Evolutionary conservation across 2,888 invertebrate genomes (phyloP).

Genomic region (Eupelmus urozonus): DNA sequence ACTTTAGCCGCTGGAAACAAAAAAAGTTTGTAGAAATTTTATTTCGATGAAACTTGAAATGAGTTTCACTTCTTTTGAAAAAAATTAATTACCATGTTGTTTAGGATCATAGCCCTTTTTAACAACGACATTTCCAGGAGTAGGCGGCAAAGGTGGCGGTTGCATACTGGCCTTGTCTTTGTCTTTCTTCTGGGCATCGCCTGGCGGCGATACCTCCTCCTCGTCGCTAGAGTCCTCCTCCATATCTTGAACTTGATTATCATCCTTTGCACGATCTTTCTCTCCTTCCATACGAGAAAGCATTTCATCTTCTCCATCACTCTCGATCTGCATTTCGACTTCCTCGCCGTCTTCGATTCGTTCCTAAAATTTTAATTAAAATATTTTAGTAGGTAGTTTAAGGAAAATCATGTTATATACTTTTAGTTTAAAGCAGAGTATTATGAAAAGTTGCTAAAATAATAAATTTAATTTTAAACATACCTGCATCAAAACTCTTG

Average conservation of each 20-base stretch:
- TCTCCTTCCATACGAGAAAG: constrained; percentile 74
- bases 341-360: constrained; percentile 89
- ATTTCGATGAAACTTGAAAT: background rate
- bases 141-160: constrained; percentile 89
- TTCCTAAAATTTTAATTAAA: constrained; percentile 77
- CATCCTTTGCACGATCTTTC: constrained; percentile 78
- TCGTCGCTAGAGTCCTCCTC: constrained; percentile 91
- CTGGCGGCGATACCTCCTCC: constrained; percentile 78
- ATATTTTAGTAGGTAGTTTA: background rate
- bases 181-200: constrained; percentile 72
- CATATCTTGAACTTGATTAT: constrained; percentile 91
- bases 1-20: constrained; percentile 78
- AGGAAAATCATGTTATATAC: background rate
- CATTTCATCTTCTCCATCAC: constrained; percentile 85
- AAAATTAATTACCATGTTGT: constrained; percentile 78
- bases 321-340: constrained; percentile 94
- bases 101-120: constrained; percentile 98
- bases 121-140: constrained; percentile 94
- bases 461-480: background rate
- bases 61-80: background rate
- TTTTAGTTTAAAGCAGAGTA: too few relatives aligned
- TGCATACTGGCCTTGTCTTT: constrained; percentile 78
- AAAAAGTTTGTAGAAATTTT: background rate
- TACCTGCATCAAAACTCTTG: constrained; percentile 92
- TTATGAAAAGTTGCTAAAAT: constrained; percentile 16